Conservation (phyloP, 2,113 vertebrate genomes). For the Micronisus gabar region DNA sequence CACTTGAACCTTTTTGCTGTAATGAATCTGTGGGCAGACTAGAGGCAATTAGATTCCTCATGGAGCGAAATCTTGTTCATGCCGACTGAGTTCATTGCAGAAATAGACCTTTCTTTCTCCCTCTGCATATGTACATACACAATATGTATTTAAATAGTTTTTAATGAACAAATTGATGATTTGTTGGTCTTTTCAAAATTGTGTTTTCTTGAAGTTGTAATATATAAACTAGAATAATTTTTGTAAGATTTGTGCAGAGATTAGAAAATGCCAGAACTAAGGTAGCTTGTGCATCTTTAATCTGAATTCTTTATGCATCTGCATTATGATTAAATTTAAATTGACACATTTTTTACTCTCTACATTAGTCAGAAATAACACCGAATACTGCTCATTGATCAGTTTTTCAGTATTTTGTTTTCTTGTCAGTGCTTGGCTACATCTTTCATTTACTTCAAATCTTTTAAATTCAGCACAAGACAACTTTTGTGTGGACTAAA, state of each 20-base stretch:
- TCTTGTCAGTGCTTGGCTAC: not conserved
- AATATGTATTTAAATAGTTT: not conserved
- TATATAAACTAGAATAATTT: not conserved
- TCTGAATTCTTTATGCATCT: not conserved
- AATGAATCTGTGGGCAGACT: not conserved
- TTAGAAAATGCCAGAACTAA: not conserved
- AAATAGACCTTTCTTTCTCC: not conserved
- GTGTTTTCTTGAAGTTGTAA: not conserved
- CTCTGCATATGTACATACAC: not conserved
- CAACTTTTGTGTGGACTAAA: not conserved
- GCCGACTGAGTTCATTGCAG: not conserved
- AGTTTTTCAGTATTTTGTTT: not conserved
- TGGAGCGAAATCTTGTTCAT: not conserved
- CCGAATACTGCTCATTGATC: not conserved
- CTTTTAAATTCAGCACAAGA: not conserved
- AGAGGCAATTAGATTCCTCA: not conserved
- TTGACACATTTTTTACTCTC: not conserved
- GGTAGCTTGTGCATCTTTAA: not conserved
- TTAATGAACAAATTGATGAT: not conserved
- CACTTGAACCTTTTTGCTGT: not conserved
- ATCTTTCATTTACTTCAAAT: conserved; percentile 10
- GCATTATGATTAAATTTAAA: not conserved
- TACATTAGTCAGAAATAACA: not conserved
- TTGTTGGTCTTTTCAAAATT: not conserved
- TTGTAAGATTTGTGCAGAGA: not conserved